Evolutionary conservation across 1,140 invertebrate genomes (phyloP).

Genomic region (Chrysoperla carnea): DNA sequence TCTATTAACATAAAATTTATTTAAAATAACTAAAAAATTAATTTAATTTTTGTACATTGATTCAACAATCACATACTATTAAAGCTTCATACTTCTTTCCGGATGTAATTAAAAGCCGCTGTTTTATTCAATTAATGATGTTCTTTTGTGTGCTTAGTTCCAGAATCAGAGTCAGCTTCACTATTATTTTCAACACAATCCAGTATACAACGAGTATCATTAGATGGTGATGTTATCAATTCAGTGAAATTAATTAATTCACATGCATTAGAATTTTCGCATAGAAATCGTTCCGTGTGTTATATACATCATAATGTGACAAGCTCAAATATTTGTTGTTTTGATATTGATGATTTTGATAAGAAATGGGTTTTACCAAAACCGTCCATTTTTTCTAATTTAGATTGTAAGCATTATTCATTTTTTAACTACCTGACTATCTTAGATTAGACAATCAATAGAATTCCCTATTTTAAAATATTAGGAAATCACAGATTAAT

Average conservation of each 20-base stretch:
- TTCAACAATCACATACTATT: too few species aligned
- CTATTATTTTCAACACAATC: constrained; percentile 32
- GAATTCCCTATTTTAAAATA: too few species aligned
- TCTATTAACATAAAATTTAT: too few species aligned
- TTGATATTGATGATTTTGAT: constrained; percentile 36
- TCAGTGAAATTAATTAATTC: constrained; percentile 23
- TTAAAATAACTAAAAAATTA: too few species aligned
- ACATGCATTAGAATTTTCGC: constrained; percentile 29
- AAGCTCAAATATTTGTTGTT: constrained; percentile 34
- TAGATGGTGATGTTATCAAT: constrained; percentile 30
- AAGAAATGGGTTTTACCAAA: constrained; percentile 33
- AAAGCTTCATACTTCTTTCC: too few species aligned
- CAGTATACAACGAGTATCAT: constrained; percentile 29
- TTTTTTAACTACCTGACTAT: too few species aligned
- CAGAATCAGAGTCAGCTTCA: constrained; percentile 26
- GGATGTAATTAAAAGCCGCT: too few species aligned
- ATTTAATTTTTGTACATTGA: too few species aligned
- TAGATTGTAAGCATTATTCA: constrained; percentile 29
- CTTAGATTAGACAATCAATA: too few species aligned
- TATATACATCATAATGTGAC: constrained; percentile 41
- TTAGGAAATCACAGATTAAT: too few species aligned
- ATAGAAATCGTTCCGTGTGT: constrained; percentile 44
- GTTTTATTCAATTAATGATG: too few species aligned
- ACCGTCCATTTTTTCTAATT: constrained; percentile 33
- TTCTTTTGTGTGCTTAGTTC: constrained; percentile 25